These are phyloP conservation scores for Percopsis omiscomaycus DNA, from an alignment of 2,797 vertebrate species.

Conservation along the genomic window DNA sequence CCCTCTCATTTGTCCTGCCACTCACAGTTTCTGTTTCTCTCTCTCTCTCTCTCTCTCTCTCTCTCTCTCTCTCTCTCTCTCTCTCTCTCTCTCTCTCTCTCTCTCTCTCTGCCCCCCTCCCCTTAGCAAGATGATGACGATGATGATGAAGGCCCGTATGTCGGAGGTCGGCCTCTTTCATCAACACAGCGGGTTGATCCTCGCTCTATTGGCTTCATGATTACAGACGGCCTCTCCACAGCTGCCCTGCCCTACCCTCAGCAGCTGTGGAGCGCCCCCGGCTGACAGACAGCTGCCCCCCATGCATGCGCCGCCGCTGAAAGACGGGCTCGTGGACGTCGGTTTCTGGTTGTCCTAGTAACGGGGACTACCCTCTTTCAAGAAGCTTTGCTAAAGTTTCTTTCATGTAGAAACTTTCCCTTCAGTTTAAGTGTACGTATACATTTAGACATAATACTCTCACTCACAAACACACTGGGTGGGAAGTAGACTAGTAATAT, in stretches of 20 bases:
- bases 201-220: constrained; percentile 5
- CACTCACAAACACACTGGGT: no score
- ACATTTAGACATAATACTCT: no score
- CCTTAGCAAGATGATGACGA: no score
- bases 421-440: no score
- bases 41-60: background rate
- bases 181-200: background rate
- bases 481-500: no score
- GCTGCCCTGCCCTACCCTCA: background rate
- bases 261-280: background rate
- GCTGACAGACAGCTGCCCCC: background rate
- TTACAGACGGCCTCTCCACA: background rate
- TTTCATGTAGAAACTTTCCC: no score
- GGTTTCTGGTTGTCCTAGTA: no score
- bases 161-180: constrained; percentile 3
- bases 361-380: no score
- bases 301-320: background rate
- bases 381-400: no score
- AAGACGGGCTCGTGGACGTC: no score
- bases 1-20: constrained; percentile 4
- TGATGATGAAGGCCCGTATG: constrained; percentile 1
- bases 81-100: background rate
- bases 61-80: background rate
- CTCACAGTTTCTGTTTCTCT: background rate
- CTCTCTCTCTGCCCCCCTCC: background rate